Conservation (phyloP, 2,888 invertebrate genomes). For the Lepidochrysops patricia region DNA sequence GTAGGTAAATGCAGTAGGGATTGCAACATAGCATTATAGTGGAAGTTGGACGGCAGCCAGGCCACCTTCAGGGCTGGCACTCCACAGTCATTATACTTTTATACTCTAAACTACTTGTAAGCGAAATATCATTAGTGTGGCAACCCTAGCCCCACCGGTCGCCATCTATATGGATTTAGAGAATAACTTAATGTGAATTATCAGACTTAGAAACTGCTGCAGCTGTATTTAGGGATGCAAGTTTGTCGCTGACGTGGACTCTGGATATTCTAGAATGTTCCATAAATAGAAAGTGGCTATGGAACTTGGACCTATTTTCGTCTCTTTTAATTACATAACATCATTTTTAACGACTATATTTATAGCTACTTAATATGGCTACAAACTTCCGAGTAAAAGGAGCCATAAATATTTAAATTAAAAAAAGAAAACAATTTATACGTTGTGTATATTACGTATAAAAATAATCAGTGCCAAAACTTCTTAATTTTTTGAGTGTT, state of each 20-base stretch:
- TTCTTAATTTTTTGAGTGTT: too few species aligned
- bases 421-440: too few species aligned
- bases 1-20: neutral
- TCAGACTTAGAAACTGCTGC: neutral
- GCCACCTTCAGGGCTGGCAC: neutral
- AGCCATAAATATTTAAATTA: too few species aligned
- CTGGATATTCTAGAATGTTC: conserved; percentile 8
- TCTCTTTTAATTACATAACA: too few species aligned
- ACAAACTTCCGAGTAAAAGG: too few species aligned
- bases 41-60: neutral
- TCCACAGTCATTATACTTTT: neutral
- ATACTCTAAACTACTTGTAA: neutral
- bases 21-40: neutral
- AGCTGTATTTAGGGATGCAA: neutral
- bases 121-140: neutral
- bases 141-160: neutral
- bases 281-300: neutral
- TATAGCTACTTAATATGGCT: too few species aligned
- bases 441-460: too few species aligned
- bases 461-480: too few species aligned
- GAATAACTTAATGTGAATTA: conserved; percentile 3
- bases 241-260: neutral
- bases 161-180: neutral
- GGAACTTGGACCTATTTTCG: too few species aligned
- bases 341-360: too few species aligned